Percentiles rank a stretch among this genome's conserved stretches.
Conservation (phyloP, 64 coral and sea anemone species). For the Stichodactyla mertensii region DNA sequence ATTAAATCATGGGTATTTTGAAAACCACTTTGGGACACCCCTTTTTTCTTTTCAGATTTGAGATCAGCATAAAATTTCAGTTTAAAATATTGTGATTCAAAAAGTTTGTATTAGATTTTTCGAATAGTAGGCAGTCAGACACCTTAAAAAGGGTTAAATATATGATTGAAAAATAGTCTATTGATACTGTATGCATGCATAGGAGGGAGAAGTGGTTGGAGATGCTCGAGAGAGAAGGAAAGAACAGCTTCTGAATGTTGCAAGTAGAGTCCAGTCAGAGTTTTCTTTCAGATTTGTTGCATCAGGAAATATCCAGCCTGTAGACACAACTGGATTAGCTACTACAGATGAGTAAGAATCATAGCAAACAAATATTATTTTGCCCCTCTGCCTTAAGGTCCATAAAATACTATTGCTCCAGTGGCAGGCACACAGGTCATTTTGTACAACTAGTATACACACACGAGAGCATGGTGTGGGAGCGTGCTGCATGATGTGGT, state of each 20-base stretch:
- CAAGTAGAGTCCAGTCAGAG: slow-evolving; percentile 83
- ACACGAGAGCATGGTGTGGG: too few relatives aligned
- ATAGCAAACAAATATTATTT: not conserved
- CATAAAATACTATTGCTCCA: too few relatives aligned
- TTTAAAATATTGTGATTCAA: too few relatives aligned
- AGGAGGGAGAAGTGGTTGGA: slow-evolving; percentile 26
- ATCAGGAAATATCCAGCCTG: slow-evolving; percentile 17
- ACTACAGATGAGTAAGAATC: slow-evolving; percentile 80
- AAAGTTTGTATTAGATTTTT: too few relatives aligned
- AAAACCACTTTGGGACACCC: too few relatives aligned
- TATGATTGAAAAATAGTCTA: not conserved
- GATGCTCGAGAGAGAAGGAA: slow-evolving; percentile 61
- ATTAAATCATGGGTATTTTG: too few relatives aligned
- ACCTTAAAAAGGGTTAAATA: not conserved
- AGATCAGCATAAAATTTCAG: too few relatives aligned
- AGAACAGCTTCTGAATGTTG: slow-evolving; percentile 64
- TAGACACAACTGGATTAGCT: slow-evolving; percentile 39
- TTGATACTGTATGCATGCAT: not conserved
- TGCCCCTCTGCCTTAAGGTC: too few relatives aligned
- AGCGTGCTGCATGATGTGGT: too few relatives aligned
- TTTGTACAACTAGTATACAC: too few relatives aligned
- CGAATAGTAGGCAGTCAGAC: not conserved
- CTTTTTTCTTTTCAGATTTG: too few relatives aligned
- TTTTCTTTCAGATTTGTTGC: slow-evolving; percentile 85
- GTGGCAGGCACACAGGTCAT: too few relatives aligned